Conservation (phyloP, 2,888 invertebrate genomes). For the Hemithea aestivaria region DNA sequence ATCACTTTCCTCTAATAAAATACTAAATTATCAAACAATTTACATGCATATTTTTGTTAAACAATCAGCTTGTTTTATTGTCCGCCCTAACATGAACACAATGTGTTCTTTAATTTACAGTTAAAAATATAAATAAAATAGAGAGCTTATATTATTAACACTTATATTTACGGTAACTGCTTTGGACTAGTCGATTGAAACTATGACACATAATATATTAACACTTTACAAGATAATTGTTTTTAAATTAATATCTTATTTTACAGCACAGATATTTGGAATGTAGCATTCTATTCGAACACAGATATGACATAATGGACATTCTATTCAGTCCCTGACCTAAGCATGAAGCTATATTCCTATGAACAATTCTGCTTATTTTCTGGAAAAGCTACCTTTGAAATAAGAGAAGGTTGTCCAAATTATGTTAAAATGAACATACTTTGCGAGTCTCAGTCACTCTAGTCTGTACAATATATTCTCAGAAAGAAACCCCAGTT, state of each 20-base stretch:
- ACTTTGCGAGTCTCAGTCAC: too few species aligned
- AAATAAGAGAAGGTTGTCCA: too few species aligned
- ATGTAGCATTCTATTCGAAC: slow-evolving; percentile 22
- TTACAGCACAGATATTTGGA: slow-evolving; percentile 24
- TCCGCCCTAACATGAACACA: slow-evolving; percentile 35
- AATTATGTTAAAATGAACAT: too few species aligned
- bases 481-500: too few species aligned
- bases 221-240: slow-evolving; percentile 10
- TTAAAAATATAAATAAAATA: slow-evolving; percentile 4
- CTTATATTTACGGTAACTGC: slow-evolving; percentile 13
- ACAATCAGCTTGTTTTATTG: slow-evolving; percentile 39
- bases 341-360: slow-evolving; percentile 13
- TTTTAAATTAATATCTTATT: slow-evolving; percentile 9
- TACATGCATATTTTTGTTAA: background rate
- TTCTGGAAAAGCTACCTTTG: background rate
- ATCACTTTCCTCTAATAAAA: too few species aligned
- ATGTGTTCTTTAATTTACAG: slow-evolving; percentile 18
- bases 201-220: slow-evolving; percentile 20
- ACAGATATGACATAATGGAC: slow-evolving; percentile 23
- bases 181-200: slow-evolving; percentile 24
- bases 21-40: too few species aligned
- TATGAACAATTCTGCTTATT: too few species aligned
- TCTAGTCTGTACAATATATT: too few species aligned
- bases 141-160: background rate
- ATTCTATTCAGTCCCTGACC: slow-evolving; percentile 3